These are phyloP conservation scores for Chloroceryle amazona DNA, from an alignment of 2,797 vertebrate species.

Conservation along the genomic window DNA sequence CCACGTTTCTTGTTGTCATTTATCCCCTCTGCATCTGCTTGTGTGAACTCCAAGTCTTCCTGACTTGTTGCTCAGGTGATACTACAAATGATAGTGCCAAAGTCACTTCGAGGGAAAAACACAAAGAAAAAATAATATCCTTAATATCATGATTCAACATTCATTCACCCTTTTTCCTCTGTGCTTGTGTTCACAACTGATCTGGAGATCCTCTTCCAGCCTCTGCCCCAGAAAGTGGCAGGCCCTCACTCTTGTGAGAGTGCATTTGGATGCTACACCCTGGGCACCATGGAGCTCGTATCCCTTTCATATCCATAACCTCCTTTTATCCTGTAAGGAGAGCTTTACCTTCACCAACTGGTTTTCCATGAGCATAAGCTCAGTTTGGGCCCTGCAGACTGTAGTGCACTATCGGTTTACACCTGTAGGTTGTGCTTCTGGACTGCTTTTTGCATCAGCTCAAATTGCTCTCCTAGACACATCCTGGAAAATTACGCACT, in stretches of 20 bases:
- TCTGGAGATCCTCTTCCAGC: neutral
- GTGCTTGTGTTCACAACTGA: neutral
- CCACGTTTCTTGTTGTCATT: neutral
- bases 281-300: accelerated
- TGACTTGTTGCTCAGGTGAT: neutral
- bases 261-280: accelerated
- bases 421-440: slow-evolving; percentile 47
- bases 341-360: accelerated
- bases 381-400: neutral
- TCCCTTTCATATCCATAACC: accelerated
- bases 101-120: neutral
- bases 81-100: neutral
- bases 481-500: neutral
- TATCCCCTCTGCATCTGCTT: neutral
- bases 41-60: neutral
- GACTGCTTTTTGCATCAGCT: neutral
- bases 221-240: neutral
- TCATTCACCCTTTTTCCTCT: neutral
- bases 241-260: neutral
- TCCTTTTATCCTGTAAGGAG: accelerated
- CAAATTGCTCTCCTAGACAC: accelerated
- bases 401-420: neutral
- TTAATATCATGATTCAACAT: neutral
- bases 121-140: neutral
- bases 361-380: accelerated